Percentiles rank a stretch among this genome's conserved stretches.
phyloP scores from a whole-genome alignment of 2,888 invertebrate genomes.

The Oxycera nigricornis region DNA sequence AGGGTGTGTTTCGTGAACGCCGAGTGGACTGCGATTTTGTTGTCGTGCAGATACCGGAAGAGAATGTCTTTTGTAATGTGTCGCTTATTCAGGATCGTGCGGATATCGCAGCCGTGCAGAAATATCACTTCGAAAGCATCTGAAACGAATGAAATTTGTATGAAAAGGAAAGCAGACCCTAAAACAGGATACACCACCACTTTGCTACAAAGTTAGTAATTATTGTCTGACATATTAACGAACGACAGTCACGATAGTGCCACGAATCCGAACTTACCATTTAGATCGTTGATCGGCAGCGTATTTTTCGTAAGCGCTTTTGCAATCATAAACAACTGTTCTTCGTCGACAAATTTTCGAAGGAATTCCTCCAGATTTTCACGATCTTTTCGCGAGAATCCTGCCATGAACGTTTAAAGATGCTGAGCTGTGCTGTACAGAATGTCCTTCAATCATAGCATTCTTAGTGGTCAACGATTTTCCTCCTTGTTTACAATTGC shows the following conservation, averaged over 20 bases:
- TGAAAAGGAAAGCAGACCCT: too few relatives aligned
- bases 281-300: background rate
- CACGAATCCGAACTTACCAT: slow-evolving; percentile 21
- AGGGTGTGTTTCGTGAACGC: slow-evolving; percentile 65
- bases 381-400: slow-evolving; percentile 10
- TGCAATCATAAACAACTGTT: slow-evolving; percentile 36
- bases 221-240: background rate
- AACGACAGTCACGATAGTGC: background rate
- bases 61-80: slow-evolving; percentile 65
- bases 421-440: too few relatives aligned
- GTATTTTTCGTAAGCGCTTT: slow-evolving; percentile 45
- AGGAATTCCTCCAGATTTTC: slow-evolving; percentile 38
- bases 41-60: slow-evolving; percentile 65
- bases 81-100: slow-evolving; percentile 64
- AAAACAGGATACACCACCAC: background rate
- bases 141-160: slow-evolving; percentile 53
- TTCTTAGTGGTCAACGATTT: too few relatives aligned
- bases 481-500: too few relatives aligned
- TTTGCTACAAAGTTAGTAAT: background rate
- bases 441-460: too few relatives aligned
- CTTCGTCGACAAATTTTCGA: slow-evolving; percentile 38
- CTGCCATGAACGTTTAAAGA: background rate
- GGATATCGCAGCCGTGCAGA: slow-evolving; percentile 62
- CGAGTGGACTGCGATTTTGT: slow-evolving; percentile 60
- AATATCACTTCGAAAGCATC: slow-evolving; percentile 65